A percentile compares a stretch with the other conserved stretches of the same genome.
Evolutionary conservation across 2,797 vertebrate species (phyloP).

Genomic region (Myripristis jacobus): DNA sequence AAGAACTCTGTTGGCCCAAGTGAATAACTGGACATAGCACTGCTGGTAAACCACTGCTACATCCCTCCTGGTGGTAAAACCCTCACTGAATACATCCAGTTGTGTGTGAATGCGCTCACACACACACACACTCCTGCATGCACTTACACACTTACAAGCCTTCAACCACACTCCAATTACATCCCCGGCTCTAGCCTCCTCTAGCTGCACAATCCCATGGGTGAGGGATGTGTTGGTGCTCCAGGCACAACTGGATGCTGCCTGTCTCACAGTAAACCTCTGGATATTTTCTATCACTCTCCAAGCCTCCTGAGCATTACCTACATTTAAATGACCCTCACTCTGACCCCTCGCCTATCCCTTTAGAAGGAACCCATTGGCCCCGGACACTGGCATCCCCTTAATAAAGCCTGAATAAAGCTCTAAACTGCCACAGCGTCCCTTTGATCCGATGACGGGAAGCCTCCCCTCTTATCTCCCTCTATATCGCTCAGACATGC

Average conservation of each 20-base stretch:
- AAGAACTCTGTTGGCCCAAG: constrained; percentile 61
- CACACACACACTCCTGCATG: background rate
- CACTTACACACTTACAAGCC: constrained; percentile 12
- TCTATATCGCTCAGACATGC: constrained; percentile 60
- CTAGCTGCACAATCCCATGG: background rate
- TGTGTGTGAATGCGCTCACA: background rate
- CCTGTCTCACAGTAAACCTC: background rate
- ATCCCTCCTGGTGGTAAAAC: constrained; percentile 30
- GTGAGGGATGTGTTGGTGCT: background rate
- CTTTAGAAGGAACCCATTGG: constrained; percentile 35
- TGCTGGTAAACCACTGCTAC: constrained; percentile 60
- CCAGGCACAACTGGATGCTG: constrained; percentile 8
- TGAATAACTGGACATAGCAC: constrained; percentile 43
- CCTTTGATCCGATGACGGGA: constrained; percentile 61
- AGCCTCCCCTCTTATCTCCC: constrained; percentile 63
- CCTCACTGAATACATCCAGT: background rate
- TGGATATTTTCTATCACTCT: constrained; percentile 11
- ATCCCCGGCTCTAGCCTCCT: constrained; percentile 16
- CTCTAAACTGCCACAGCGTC: constrained; percentile 57
- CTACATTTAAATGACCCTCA: constrained; percentile 56
- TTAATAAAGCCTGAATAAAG: constrained; percentile 70
- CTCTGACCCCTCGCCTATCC: background rate
- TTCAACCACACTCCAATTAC: constrained; percentile 5
- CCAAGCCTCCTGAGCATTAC: constrained; percentile 36
- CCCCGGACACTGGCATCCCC: constrained; percentile 51